Base-by-base conservation (phyloP, 2,797 vertebrate genomes). In the Orestias chungarensis region DNA sequence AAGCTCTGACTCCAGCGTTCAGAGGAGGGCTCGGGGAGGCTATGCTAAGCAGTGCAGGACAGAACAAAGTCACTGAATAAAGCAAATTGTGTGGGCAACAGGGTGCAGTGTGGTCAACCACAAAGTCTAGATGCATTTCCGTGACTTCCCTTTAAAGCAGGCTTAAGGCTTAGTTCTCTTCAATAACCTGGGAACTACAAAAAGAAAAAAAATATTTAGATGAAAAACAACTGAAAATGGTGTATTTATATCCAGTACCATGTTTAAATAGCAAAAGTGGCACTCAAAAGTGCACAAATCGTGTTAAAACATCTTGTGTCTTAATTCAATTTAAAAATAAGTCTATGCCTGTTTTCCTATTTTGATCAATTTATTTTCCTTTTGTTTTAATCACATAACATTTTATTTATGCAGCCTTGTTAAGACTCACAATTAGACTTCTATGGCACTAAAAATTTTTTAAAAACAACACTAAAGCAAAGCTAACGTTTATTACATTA, bases 61-160 rank as follows among this genome's bases (percentile, higher is more conserved):
- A 87, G 76, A 90, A 88, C 84, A 88, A 83, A 90, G 87, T 91
- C 88, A 91, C 78, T 80, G 80, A 88, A 87, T 86, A 90, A 89
- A 93, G 93, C 91, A 93, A 94, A 93, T 90, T 90, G 92, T 65
- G 81, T 87, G 79, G 87, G 86, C 85, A 89, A 81, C 80, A 40
- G 83, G 85, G 85, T 80, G 73, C 81, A 57, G 84, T 86, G 87
- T 90, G 88, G 82, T 88, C 91, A 91, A 88, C 88, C 83, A 75
- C 89, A 85, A 83, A 90, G 87, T 87, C 89, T 82, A 85, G 82
- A 85, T 83, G 85, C 86, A 84, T 92, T 90, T 90, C 76, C 71
- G 67, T 80, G 78, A 77, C 67, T 76, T 82, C 44, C 67, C 81
- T 85, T 83, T 84, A 80, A 78, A 88, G 47, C 64, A 80, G 73